Conservation (phyloP, 2,113 vertebrate genomes). For the Sander lucioperca region DNA sequence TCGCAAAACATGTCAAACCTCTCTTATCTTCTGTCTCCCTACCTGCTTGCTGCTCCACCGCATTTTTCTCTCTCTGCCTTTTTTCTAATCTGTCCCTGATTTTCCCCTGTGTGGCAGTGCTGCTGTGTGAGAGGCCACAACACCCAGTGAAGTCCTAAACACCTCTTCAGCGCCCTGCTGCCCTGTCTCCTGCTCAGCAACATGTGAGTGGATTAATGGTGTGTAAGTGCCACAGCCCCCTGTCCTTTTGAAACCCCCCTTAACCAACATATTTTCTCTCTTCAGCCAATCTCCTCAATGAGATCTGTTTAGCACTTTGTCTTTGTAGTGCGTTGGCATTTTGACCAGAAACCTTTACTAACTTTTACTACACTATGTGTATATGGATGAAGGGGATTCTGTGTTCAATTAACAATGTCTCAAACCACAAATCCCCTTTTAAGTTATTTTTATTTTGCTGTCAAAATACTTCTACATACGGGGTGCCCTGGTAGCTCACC, state of each 20-base stretch:
- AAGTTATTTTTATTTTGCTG: background rate
- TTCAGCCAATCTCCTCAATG: background rate
- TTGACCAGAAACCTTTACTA: background rate
- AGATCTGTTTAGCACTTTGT: background rate
- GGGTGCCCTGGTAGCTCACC: no score
- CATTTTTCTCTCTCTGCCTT: constrained; percentile 69
- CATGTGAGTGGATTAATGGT: constrained; percentile 61
- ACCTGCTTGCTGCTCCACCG: constrained; percentile 65
- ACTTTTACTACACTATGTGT: background rate
- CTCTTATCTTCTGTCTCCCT: constrained; percentile 62
- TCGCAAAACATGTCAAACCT: constrained; percentile 64
- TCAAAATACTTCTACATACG: background rate
- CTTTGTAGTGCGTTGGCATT: constrained; percentile 9
- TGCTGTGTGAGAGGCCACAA: constrained; percentile 13
- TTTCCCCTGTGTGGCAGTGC: constrained; percentile 24
- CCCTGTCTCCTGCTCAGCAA: constrained; percentile 28
- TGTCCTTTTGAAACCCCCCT: constrained; percentile 14
- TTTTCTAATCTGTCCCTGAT: constrained; percentile 37
- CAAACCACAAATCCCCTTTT: background rate
- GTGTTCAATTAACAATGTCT: background rate
- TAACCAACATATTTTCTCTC: constrained; percentile 18
- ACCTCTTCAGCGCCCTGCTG: constrained; percentile 11
- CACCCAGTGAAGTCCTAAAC: constrained; percentile 4
- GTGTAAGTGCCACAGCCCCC: constrained; percentile 11
- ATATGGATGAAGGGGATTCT: background rate